Evolutionary conservation across 2,113 vertebrate species (phyloP).

Genomic region (Bubo scandiacus): DNA sequence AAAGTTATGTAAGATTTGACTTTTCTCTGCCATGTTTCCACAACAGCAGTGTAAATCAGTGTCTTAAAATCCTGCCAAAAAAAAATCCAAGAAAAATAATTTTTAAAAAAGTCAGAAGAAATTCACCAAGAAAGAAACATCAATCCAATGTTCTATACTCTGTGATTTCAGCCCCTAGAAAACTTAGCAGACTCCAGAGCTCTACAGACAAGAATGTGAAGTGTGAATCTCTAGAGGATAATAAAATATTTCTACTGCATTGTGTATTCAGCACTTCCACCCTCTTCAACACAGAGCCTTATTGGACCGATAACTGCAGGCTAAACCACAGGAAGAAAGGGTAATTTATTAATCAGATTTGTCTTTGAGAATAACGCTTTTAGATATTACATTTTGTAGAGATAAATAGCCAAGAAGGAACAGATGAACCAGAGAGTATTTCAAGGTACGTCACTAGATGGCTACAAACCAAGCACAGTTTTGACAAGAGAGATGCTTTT

Average conservation of each 20-base stretch:
- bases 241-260: slow-evolving; percentile 24
- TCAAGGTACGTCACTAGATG: background rate
- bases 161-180: background rate
- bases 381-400: background rate
- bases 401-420: background rate
- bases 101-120: background rate
- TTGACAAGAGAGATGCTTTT: background rate
- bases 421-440: background rate
- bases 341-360: slow-evolving; percentile 7
- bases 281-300: background rate
- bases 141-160: background rate
- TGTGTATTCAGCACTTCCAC: slow-evolving; percentile 8
- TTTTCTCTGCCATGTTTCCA: background rate
- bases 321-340: background rate
- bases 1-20: background rate
- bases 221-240: slow-evolving; percentile 3
- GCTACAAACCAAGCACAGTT: background rate
- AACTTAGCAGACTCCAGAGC: background rate
- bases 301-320: background rate
- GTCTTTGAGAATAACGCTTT: background rate
- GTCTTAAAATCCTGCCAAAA: background rate
- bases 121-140: background rate
- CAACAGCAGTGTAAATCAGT: background rate
- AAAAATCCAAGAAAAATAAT: background rate
- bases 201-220: background rate